phyloP scores from a whole-genome alignment of 37 sponge, comb jelly and placozoan species.

The Crambe crambe region DNA sequence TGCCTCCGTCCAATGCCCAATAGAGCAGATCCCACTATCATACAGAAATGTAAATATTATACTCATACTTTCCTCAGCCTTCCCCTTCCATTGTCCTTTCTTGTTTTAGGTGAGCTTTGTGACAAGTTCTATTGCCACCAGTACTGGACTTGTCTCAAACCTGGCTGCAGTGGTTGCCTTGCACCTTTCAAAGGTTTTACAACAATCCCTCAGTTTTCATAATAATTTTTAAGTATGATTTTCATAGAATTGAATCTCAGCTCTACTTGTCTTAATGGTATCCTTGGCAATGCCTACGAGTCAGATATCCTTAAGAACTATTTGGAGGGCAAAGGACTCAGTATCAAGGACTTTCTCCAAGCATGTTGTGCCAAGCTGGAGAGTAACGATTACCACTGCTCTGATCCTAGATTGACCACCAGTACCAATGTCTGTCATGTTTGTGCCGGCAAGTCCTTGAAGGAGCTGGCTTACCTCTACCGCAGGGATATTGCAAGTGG shows the following conservation, averaged over 20 bases:
- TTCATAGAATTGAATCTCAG: slow-evolving; percentile 59
- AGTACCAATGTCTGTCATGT: slow-evolving; percentile 25
- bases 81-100: background rate
- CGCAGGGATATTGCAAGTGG: slow-evolving; percentile 73
- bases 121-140: slow-evolving; percentile 68
- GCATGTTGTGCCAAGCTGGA: slow-evolving; percentile 56
- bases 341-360: slow-evolving; percentile 47
- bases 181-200: slow-evolving; percentile 67
- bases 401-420: slow-evolving; percentile 11
- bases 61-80: background rate
- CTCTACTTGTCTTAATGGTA: slow-evolving; percentile 8
- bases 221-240: background rate
- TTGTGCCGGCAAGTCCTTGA: slow-evolving; percentile 71
- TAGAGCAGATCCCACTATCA: slow-evolving; percentile 36
- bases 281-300: slow-evolving; percentile 64
- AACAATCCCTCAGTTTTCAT: background rate
- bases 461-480: slow-evolving; percentile 76
- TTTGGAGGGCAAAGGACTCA: slow-evolving; percentile 35
- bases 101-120: slow-evolving; percentile 64
- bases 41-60: slow-evolving; percentile 72
- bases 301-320: slow-evolving; percentile 79
- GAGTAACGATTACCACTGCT: slow-evolving; percentile 43
- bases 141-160: slow-evolving; percentile 86
- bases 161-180: slow-evolving; percentile 77
- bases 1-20: slow-evolving; percentile 87